phyloP scores from a whole-genome alignment of 1,140 invertebrate genomes.

The Zaprionus camerounensis region DNA sequence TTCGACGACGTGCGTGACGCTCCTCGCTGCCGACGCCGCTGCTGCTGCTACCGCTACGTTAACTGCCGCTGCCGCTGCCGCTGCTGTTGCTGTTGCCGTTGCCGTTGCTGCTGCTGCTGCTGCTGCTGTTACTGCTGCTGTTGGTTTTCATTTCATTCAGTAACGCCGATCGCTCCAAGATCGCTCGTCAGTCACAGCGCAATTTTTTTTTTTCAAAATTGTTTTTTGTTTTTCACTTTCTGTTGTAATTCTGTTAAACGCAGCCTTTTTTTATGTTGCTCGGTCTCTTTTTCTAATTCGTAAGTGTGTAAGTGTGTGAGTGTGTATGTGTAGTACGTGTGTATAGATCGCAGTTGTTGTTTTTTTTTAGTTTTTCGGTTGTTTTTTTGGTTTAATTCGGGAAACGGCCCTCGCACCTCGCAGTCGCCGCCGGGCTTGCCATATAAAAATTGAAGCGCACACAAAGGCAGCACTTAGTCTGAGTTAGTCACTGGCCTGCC shows the following conservation, averaged over 20 bases:
- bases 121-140: constrained; percentile 25
- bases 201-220: constrained; percentile 54
- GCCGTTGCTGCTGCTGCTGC: not conserved
- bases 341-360: not conserved
- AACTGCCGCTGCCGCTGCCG: constrained; percentile 16
- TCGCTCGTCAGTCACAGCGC: constrained; percentile 72
- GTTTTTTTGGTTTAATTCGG: constrained; percentile 38
- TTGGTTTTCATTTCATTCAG: constrained; percentile 70
- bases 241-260: constrained; percentile 58
- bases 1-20: constrained; percentile 42
- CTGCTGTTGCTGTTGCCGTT: constrained; percentile 26
- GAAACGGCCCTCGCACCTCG: constrained; percentile 52
- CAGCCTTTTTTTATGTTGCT: constrained; percentile 35
- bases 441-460: constrained; percentile 79
- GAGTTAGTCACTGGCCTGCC: constrained; percentile 55
- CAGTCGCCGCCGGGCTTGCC: constrained; percentile 42
- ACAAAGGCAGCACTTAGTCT: constrained; percentile 75
- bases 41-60: constrained; percentile 1
- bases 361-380: constrained; percentile 29
- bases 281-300: constrained; percentile 54
- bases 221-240: constrained; percentile 62
- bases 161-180: constrained; percentile 75
- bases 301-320: not conserved
- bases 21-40: constrained; percentile 23
- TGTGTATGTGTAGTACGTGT: not conserved